phyloP scores from a whole-genome alignment of 1,140 invertebrate genomes.

The Meloidogyne hapla region DNA sequence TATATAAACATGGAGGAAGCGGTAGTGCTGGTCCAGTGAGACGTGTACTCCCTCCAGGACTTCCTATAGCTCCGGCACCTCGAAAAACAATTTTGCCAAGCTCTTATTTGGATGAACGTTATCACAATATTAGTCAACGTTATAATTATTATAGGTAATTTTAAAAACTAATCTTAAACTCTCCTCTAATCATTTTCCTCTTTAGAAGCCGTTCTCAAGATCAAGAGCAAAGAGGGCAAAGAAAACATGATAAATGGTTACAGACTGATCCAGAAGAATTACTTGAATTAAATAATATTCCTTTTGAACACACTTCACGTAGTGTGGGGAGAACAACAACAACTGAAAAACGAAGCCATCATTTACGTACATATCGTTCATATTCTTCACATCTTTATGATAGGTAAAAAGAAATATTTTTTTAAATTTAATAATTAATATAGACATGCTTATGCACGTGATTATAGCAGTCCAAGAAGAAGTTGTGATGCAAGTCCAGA shows the following conservation, averaged over 20 bases:
- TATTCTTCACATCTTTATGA: constrained; percentile 44
- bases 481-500: not conserved
- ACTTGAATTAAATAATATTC: not conserved
- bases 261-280: constrained; percentile 30
- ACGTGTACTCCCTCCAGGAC: constrained; percentile 2
- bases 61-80: constrained; percentile 22
- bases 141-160: constrained; percentile 35
- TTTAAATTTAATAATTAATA: constrained; percentile 1
- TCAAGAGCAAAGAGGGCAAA: constrained; percentile 5
- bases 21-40: not conserved
- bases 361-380: constrained; percentile 35
- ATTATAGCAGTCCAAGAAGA: constrained; percentile 13
- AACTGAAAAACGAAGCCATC: constrained; percentile 1
- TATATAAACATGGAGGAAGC: constrained; percentile 28
- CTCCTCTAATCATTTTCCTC: not conserved
- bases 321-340: not conserved
- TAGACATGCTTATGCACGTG: constrained; percentile 33
- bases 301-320: not conserved
- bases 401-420: not conserved
- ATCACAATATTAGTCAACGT: constrained; percentile 33
- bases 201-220: constrained; percentile 40
- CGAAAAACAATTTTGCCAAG: constrained; percentile 2
- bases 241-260: constrained; percentile 39
- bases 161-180: not conserved
- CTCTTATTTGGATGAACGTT: constrained; percentile 21